These are phyloP conservation scores for Ptychoptera contaminata DNA, from an alignment of 2,888 invertebrate genomes.

Conservation along the genomic window DNA sequence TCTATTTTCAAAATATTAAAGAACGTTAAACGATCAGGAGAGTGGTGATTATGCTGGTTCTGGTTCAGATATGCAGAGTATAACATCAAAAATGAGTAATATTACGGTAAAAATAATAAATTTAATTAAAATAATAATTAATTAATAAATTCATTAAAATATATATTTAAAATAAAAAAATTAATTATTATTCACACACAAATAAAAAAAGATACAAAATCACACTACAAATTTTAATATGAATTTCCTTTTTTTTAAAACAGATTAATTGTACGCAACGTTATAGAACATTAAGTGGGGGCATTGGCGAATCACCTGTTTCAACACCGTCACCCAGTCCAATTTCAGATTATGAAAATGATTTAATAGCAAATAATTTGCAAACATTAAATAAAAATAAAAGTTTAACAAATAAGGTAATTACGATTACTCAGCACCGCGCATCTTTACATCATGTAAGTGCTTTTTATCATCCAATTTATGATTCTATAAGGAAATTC, in stretches of 20 bases:
- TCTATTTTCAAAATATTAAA: too few relatives aligned
- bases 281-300: constrained; percentile 23
- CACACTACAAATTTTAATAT: too few relatives aligned
- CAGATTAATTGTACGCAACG: constrained; percentile 1
- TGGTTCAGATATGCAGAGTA: constrained; percentile 56
- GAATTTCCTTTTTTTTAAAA: too few relatives aligned
- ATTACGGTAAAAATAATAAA: constrained; percentile 44
- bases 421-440: constrained; percentile 26
- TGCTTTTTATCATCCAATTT: too few relatives aligned
- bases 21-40: constrained; percentile 38
- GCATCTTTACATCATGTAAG: constrained; percentile 38
- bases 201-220: too few relatives aligned
- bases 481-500: too few relatives aligned
- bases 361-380: constrained; percentile 31
- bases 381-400: too few relatives aligned
- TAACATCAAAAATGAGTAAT: constrained; percentile 54
- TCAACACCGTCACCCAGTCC: constrained; percentile 34
- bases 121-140: too few relatives aligned
- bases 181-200: too few relatives aligned
- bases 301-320: constrained; percentile 22
- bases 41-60: constrained; percentile 65
- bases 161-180: too few relatives aligned
- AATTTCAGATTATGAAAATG: constrained; percentile 42
- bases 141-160: too few relatives aligned
- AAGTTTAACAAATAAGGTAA: not conserved